Percentiles rank a stretch among this genome's conserved stretches.
phyloP scores from a whole-genome alignment of 1,140 invertebrate genomes.

The Trinorchestia longiramus region DNA sequence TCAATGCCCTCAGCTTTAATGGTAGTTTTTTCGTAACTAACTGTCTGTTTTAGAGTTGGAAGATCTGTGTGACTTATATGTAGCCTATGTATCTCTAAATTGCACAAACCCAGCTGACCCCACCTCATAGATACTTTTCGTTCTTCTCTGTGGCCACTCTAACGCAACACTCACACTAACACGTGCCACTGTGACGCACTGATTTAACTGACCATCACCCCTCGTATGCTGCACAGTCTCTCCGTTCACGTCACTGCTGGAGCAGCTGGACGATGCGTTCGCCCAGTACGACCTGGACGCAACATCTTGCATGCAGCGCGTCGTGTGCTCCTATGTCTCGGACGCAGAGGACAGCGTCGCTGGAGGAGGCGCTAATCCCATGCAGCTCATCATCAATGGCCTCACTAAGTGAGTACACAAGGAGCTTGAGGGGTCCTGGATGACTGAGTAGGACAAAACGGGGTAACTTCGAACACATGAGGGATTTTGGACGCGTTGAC shows the following conservation, averaged over 20 bases:
- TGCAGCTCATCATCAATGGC: conserved; percentile 57
- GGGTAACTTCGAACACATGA: not conserved
- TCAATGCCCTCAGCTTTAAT: not conserved
- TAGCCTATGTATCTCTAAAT: too few relatives aligned
- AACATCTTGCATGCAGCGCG: conserved; percentile 60
- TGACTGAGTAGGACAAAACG: not conserved
- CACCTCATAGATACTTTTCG: not conserved
- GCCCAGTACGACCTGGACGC: conserved; percentile 64
- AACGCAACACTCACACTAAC: not conserved
- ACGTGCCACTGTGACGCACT: not conserved
- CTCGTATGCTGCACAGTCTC: conserved; percentile 13
- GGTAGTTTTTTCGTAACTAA: not conserved
- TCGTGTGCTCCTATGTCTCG: conserved; percentile 59
- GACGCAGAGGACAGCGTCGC: conserved; percentile 66
- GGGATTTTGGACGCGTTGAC: not conserved
- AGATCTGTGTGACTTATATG: not conserved
- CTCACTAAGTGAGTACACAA: conserved; percentile 44
- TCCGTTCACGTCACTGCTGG: conserved; percentile 63
- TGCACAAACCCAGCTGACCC: not conserved
- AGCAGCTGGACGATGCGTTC: conserved; percentile 63
- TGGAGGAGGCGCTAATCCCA: conserved; percentile 45
- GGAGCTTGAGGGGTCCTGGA: not conserved
- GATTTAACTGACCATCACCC: not conserved
- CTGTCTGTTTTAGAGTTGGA: not conserved
- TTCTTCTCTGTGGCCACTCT: not conserved